Percentiles rank a stretch among this genome's conserved stretches.
Conservation (phyloP, 2,888 invertebrate genomes). For the Byasa hedistus region DNA sequence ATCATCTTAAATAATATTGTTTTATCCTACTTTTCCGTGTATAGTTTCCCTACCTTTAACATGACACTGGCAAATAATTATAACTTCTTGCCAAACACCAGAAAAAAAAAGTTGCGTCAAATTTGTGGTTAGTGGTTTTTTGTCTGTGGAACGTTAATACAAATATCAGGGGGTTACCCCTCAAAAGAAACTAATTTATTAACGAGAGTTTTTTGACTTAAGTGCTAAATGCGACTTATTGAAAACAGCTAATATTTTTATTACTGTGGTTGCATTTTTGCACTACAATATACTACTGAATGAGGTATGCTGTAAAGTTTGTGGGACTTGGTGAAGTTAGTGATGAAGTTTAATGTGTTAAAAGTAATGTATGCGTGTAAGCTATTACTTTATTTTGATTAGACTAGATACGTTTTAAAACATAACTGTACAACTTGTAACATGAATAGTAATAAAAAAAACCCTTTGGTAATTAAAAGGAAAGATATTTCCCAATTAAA, state of each 20-base stretch:
- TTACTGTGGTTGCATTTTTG: not conserved
- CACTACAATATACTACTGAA: not conserved
- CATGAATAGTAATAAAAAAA: slow-evolving; percentile 22
- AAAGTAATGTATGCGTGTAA: not conserved
- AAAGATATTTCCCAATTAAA: slow-evolving; percentile 30
- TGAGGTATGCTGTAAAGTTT: not conserved
- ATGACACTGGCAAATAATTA: too few relatives aligned
- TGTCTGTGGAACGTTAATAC: slow-evolving; percentile 25
- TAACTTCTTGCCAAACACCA: too few relatives aligned
- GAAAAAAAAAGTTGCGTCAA: not conserved
- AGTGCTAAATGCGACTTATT: not conserved
- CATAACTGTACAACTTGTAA: not conserved
- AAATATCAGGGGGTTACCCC: slow-evolving; percentile 17
- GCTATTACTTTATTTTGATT: not conserved
- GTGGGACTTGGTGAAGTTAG: not conserved
- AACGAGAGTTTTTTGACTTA: not conserved
- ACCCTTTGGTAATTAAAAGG: slow-evolving; percentile 27
- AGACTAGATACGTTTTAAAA: not conserved
- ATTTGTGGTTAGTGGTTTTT: not conserved
- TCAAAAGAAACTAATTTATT: not conserved
- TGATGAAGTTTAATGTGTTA: not conserved
- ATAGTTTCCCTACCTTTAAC: too few relatives aligned
- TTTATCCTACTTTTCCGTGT: too few relatives aligned
- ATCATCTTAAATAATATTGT: too few relatives aligned
- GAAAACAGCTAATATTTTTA: not conserved